These are phyloP conservation scores for Podarcis lilfordi DNA, from an alignment of 2,797 vertebrate genomes.

Conservation along the genomic window DNA sequence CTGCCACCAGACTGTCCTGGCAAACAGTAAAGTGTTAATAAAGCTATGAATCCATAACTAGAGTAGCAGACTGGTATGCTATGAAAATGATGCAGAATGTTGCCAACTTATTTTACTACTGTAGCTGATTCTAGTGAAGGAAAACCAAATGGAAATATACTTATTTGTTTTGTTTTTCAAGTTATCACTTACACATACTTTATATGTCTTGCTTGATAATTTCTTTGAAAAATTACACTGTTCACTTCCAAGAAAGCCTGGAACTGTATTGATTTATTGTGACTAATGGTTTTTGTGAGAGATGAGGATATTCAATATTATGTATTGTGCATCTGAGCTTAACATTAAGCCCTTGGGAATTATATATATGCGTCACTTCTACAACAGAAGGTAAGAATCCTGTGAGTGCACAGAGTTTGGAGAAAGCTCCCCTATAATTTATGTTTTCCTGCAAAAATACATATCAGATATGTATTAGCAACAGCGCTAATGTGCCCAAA, in stretches of 20 bases:
- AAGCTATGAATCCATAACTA: constrained; percentile 42
- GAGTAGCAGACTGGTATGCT: constrained; percentile 46
- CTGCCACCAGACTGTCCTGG: constrained; percentile 17
- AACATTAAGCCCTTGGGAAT: background rate
- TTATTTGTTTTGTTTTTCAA: background rate
- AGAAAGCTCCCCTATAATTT: background rate
- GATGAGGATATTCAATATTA: constrained; percentile 4
- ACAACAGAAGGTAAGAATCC: constrained; percentile 11
- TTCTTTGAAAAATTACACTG: background rate
- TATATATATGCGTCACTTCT: constrained; percentile 5
- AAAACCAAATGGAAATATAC: background rate
- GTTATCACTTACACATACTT: background rate
- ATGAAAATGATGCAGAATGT: background rate
- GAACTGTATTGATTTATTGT: background rate
- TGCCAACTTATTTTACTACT: background rate
- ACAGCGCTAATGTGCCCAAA: background rate
- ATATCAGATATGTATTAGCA: constrained; percentile 4
- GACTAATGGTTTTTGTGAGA: background rate
- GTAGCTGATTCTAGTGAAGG: background rate
- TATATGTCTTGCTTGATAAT: background rate
- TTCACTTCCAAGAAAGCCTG: background rate
- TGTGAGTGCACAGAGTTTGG: background rate
- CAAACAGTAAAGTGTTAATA: constrained; percentile 52
- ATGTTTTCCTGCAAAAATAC: background rate
- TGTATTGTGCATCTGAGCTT: background rate